Evolutionary conservation across 2,888 invertebrate genomes (phyloP), one percentile per base, ranked within the genome.

Genomic region (Crematogaster levior): DNA sequence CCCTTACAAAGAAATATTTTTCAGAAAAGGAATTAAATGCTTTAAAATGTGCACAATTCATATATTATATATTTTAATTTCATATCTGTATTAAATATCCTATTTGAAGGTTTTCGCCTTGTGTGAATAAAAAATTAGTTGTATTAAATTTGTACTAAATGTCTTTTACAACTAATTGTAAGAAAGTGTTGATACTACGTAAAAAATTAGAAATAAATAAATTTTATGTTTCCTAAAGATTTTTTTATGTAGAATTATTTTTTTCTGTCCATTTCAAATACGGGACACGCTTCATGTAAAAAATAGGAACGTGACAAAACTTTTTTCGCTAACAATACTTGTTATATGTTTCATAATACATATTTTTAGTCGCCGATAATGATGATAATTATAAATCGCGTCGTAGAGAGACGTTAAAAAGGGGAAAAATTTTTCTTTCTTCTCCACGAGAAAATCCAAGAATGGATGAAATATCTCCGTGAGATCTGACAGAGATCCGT

Each of bases 381-480:
- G 30, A 34, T 7, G 27, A 63, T 40, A n/a, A 10, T n/a, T 63
- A 61, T n/a, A 18, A 18, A 63, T 74, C 37, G 51, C 18, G 27
- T 72, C 43, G 21, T 15, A 15, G 34, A 15, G 4, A 60, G 34
- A 60, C 12, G 15, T 40, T 43, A 12, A 46, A 0, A 43, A 24
- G 18, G 1, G 3, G 46, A 18, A 34, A 75, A 7, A 65, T 24
- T 65, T 6, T 51, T 48, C 27, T 75, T 40, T 10, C 3, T 34
- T 12, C 37, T 37, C 10, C 27, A n/a, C n/a, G 65, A 34, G 34
- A 34, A n/a, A n/a, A 18, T 65, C 10, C 21, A 15, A 40, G 27
- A 27, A 40, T n/a, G 27, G 9, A 40, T 66, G 40, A 65, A 75
- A 53, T 75, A 66, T 75, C 75, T 37, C 27, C 27, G 51, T 58